These are phyloP conservation scores for Cyprinodon tularosa DNA, from an alignment of 2,113 vertebrate species.

Conservation along the genomic window DNA sequence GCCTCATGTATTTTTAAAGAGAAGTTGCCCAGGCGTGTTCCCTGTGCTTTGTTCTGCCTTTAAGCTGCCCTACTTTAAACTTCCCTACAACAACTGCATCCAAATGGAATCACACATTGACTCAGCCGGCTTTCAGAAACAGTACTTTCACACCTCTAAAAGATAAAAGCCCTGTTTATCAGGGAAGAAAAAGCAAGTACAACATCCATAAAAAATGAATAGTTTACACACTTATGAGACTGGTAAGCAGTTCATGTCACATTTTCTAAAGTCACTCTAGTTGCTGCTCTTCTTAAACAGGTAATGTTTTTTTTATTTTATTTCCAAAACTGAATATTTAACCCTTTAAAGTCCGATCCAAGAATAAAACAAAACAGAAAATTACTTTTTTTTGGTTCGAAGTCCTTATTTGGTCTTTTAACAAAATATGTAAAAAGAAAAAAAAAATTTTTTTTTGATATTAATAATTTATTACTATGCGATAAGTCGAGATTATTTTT, in stretches of 20 bases:
- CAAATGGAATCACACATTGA: slow-evolving; percentile 2
- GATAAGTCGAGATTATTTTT: too few species aligned
- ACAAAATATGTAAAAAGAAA: too few species aligned
- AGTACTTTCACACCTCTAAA: slow-evolving; percentile 41
- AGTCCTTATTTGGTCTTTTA: too few species aligned
- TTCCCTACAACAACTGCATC: slow-evolving; percentile 11
- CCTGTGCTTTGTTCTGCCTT: slow-evolving; percentile 50
- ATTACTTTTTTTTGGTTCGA: too few species aligned
- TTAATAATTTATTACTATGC: too few species aligned
- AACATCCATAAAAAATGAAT: background rate
- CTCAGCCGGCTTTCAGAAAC: slow-evolving; percentile 8
- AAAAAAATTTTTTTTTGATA: too few species aligned
- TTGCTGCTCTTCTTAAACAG: background rate
- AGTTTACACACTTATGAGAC: background rate
- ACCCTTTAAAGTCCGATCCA: too few species aligned
- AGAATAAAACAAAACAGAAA: too few species aligned
- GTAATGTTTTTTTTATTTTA: background rate
- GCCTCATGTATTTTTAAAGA: slow-evolving; percentile 65
- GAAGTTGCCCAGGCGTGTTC: slow-evolving; percentile 42
- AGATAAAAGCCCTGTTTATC: background rate
- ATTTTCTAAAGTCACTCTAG: background rate
- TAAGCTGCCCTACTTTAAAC: slow-evolving; percentile 62
- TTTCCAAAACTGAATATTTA: background rate
- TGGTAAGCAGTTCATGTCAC: background rate
- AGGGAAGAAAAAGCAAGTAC: background rate